Evolutionary conservation across 2,888 invertebrate genomes (phyloP).

Genomic region (Macrophya alboannulata): DNA sequence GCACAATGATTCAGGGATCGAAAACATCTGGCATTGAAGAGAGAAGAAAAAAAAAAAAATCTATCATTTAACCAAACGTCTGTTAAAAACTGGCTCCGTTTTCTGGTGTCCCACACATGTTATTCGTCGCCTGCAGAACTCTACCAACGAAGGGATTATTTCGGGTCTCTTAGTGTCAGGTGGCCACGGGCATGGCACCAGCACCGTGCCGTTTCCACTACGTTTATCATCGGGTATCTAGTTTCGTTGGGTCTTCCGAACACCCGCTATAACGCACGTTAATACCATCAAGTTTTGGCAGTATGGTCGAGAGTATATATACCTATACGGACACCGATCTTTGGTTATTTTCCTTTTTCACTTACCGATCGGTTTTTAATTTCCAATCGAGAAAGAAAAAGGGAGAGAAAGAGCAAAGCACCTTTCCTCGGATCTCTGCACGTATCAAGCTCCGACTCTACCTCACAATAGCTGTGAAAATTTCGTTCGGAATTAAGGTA

Average conservation of each 20-base stretch:
- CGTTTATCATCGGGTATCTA: slow-evolving; percentile 23
- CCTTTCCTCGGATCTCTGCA: too few species aligned
- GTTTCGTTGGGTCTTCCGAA: slow-evolving; percentile 1
- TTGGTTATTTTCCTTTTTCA: neutral
- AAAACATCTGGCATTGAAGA: slow-evolving; percentile 45
- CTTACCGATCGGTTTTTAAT: neutral
- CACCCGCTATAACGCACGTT: neutral
- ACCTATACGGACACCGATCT: neutral
- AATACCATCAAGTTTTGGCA: neutral
- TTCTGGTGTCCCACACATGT: slow-evolving; percentile 22
- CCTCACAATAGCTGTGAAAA: neutral
- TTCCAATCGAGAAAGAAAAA: too few species aligned
- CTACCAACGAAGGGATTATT: slow-evolving; percentile 8
- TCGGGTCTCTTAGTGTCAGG: slow-evolving; percentile 28
- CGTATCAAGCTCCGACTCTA: too few species aligned
- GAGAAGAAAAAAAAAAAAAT: slow-evolving; percentile 25
- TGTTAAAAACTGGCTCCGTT: slow-evolving; percentile 40
- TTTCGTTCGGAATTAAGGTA: neutral
- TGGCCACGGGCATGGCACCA: neutral
- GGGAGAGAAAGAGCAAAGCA: too few species aligned
- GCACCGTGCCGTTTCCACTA: neutral
- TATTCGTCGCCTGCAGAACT: neutral
- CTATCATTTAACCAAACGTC: slow-evolving; percentile 51
- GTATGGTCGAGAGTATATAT: neutral
- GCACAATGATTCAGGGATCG: neutral